A percentile compares a stretch with the other conserved stretches of the same genome.
These are phyloP conservation scores for Notoglanidium macrostoma DNA, from an alignment of 2,797 vertebrate species.

Conservation along the genomic window DNA sequence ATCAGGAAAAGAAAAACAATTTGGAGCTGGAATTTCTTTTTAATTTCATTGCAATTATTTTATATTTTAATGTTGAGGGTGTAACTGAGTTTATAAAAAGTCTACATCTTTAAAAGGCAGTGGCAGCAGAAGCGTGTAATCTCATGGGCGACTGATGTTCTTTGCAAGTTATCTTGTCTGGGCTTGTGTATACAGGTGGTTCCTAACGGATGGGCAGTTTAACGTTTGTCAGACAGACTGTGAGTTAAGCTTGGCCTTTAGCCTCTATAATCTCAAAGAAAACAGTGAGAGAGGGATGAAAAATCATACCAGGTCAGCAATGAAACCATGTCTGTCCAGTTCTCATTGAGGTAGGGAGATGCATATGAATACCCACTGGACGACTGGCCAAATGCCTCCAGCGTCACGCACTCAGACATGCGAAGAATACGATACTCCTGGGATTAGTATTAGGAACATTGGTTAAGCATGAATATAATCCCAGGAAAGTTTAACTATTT, in stretches of 20 bases:
- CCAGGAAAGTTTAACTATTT: not conserved
- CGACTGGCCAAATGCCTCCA: not conserved
- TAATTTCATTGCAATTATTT: not conserved
- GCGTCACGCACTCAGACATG: not conserved
- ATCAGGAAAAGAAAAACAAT: not conserved
- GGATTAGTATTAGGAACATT: not conserved
- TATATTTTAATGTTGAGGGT: conserved; percentile 5
- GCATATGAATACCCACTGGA: conserved; percentile 9
- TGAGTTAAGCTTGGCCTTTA: conserved; percentile 39
- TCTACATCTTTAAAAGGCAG: conserved; percentile 3
- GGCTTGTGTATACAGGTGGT: conserved; percentile 29
- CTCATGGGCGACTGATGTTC: conserved; percentile 38
- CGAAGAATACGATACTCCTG: not conserved
- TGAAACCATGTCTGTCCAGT: not conserved
- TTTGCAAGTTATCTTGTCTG: conserved; percentile 36
- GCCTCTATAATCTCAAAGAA: conserved; percentile 43
- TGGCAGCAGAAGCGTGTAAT: conserved; percentile 37
- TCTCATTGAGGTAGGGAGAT: conserved; percentile 18
- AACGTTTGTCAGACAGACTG: conserved; percentile 38
- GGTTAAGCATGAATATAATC: not conserved
- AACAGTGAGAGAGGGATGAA: conserved; percentile 35
- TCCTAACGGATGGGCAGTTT: conserved; percentile 39
- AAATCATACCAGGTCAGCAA: conserved; percentile 11
- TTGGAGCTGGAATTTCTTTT: conserved; percentile 1
- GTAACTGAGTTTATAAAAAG: conserved; percentile 12